A percentile compares a stretch with the other conserved stretches of the same genome.
phyloP scores from a whole-genome alignment of 2,888 invertebrate genomes.

The Cheilosia vulpina region DNA sequence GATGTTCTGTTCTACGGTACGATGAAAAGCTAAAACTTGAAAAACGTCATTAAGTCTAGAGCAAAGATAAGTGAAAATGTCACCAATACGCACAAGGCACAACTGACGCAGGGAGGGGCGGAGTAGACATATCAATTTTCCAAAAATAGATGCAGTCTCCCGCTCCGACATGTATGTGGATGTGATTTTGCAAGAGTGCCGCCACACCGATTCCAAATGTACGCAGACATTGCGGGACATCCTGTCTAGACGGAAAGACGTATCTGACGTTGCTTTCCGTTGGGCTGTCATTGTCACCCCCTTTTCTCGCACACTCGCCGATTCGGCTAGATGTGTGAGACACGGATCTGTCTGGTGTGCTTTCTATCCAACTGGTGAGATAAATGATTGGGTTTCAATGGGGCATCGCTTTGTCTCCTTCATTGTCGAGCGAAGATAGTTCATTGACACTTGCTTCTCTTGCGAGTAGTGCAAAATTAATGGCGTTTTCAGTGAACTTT shows the following conservation, averaged over 20 bases:
- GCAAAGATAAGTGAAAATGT: constrained; percentile 12
- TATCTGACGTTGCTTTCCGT: constrained; percentile 62
- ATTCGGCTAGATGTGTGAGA: constrained; percentile 4
- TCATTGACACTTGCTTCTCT: constrained; percentile 42
- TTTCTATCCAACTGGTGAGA: constrained; percentile 63
- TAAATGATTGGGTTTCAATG: constrained; percentile 56
- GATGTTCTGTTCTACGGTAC: constrained; percentile 6
- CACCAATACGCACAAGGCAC: constrained; percentile 21
- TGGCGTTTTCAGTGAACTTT: constrained; percentile 28
- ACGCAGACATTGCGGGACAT: constrained; percentile 68
- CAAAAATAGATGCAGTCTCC: constrained; percentile 66
- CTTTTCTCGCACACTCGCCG: constrained; percentile 39
- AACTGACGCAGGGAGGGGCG: not conserved
- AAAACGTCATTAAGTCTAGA: constrained; percentile 62
- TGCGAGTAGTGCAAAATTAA: constrained; percentile 41
- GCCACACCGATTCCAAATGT: constrained; percentile 37
- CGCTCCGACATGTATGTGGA: constrained; percentile 10
- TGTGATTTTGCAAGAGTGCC: constrained; percentile 55
- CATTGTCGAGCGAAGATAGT: constrained; percentile 34
- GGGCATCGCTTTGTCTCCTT: constrained; percentile 11
- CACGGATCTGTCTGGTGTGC: constrained; percentile 44
- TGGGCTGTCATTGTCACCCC: constrained; percentile 59
- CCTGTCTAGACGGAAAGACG: constrained; percentile 71
- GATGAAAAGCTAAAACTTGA: constrained; percentile 36
- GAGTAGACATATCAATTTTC: constrained; percentile 30